These are phyloP conservation scores for Pollenia griseotomentosa DNA, from an alignment of 2,888 invertebrate genomes.

Conservation along the genomic window DNA sequence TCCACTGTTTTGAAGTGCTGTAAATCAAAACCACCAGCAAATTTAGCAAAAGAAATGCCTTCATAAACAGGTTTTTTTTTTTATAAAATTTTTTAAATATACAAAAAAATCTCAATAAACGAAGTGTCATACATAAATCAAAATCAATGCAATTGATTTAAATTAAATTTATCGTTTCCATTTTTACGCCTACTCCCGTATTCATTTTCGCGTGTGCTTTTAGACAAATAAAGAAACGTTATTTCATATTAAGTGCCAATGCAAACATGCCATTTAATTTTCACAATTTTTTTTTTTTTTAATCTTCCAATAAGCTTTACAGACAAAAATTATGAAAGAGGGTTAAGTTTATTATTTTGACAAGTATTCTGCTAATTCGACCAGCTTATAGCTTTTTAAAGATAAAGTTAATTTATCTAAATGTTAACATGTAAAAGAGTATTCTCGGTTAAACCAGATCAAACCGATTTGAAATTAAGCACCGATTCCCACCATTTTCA, in stretches of 20 bases:
- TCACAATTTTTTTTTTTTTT: background rate
- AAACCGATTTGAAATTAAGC: too few relatives aligned
- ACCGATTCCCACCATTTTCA: too few relatives aligned
- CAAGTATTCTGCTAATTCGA: too few relatives aligned
- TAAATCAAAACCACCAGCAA: background rate
- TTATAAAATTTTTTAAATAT: background rate
- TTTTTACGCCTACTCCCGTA: background rate
- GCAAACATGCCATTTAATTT: slow-evolving; percentile 4
- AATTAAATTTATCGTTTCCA: background rate
- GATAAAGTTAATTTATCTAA: too few relatives aligned
- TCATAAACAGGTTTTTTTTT: background rate
- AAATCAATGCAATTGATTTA: background rate
- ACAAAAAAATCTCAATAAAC: slow-evolving; percentile 20
- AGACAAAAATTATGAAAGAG: too few relatives aligned
- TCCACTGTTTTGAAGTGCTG: too few relatives aligned
- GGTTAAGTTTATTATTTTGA: too few relatives aligned
- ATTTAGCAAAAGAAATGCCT: slow-evolving; percentile 11
- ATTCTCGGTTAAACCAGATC: too few relatives aligned
- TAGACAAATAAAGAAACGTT: slow-evolving; percentile 17
- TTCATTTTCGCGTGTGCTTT: background rate
- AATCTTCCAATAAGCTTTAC: too few relatives aligned
- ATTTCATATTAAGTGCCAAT: slow-evolving; percentile 59
- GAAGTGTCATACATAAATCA: slow-evolving; percentile 50
- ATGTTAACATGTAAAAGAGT: too few relatives aligned
- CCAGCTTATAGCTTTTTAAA: too few relatives aligned